Base-by-base conservation (phyloP, 2,797 vertebrate species). In the Macropus fuliginosus region DNA sequence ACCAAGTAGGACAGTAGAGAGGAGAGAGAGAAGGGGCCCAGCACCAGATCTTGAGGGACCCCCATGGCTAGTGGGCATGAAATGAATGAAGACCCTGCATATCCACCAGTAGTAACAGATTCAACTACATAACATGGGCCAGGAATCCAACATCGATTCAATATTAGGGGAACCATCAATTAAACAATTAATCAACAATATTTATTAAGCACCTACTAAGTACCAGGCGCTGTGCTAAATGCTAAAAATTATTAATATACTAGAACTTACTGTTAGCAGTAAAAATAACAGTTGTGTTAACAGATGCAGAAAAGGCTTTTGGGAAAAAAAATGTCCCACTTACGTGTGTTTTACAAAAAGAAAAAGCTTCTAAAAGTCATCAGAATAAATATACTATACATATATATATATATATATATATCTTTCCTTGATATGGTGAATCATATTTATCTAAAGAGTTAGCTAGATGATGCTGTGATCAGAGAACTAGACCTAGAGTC, bases 401-500 rank as follows among this genome's bases (percentile, higher is more conserved):
- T n/a, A 16, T 1, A 4, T n/a, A 5, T n/a, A n/a, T 1, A 4
- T n/a, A 46, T n/a, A n/a, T 52, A 66, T n/a, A 5, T n/a, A n/a
- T 1, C 1, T n/a, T 66, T 74, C n/a, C 34, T 74, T 74, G n/a
- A 74, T 18, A n/a, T n/a, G 14, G 34, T 66, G 5, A 66, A 66
- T 29, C 31, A 1, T 74, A 40, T 74, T 40, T 40, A 4, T 74
- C n/a, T 74, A 40, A 74, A 40, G n/a, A 46, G 21, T 24, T 6
- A 81, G 74, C 74, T 81, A 46, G 6, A 27, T 46, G 40, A 24
- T 27, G 6, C 16, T 40, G 14, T 21, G 16, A 14, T 5, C 16
- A 74, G 66, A 46, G 74, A 8, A 81, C 40, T 40, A 46, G 18
- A 27, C 21, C 40, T 81, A 81, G 74, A 81, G 21, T 24, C n/a